Evolutionary conservation across 2,888 invertebrate genomes (phyloP), one percentile per base, ranked within the genome.

Genomic region (Drosophila neoperkinsi): DNA sequence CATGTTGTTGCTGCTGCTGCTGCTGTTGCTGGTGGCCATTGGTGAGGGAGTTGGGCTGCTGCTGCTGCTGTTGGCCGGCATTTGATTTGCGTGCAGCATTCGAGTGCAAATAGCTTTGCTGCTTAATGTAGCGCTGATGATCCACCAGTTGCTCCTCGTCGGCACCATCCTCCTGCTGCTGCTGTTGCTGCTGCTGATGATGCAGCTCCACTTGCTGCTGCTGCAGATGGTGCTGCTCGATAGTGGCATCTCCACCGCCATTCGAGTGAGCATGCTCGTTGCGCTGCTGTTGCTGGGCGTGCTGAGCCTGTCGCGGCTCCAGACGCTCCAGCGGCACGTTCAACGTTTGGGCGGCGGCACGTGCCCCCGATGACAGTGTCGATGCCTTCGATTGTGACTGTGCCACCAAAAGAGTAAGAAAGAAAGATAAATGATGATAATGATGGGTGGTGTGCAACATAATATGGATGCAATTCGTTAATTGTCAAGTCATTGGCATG

Each of bases 341-440:
- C 21, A 93, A 78, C 13, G 91, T 93, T 82, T 93, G 93, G 41
- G 93, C 93, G 11, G 93, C 93, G 25, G 93, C 93, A 34, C 93
- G 91, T 16, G 93, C 93, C 41, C 93, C 93, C 49, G 93, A 93
- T 7, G 93, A 93, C 31, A 93, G 79, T 21, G 93, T 93, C 36
- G 93, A 93, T 49, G 91, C 90, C 85, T 93, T 93, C 30, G 93
- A 93, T 80, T 93, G 93, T 52, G 92, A 91, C 93, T 93, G 82
- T 31, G 13, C 30, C 16, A 28, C 49, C 11, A 74, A 70, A 28
- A 34, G 33, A 28, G 18, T 43, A 50, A 21, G 33, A 36, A 61
- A 18, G n/a, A 57, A 18, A 31, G 41, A 41, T 5, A 34, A 16
- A 56, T 10, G 10, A 43, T 25, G 18, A 31, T 55, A 5, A 57